Percentiles rank a stretch among this genome's conserved stretches.
Evolutionary conservation across 2,797 vertebrate species (phyloP).

Genomic region (Gymnodraco acuticeps): DNA sequence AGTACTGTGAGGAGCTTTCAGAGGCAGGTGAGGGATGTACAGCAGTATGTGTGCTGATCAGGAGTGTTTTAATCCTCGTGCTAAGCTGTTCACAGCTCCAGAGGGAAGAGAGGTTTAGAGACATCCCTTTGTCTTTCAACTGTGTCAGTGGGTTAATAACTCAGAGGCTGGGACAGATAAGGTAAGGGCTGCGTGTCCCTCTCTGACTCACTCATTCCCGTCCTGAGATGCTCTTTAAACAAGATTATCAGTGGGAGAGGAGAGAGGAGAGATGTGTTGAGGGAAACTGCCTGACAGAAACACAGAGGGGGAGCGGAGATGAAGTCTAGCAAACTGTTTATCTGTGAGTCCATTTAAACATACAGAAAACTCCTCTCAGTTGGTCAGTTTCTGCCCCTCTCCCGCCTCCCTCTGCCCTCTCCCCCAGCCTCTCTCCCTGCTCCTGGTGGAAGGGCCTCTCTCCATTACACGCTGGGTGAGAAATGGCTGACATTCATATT

Average conservation of each 20-base stretch:
- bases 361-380: neutral
- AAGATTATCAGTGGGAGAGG: conserved; percentile 55
- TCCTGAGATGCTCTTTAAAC: conserved; percentile 66
- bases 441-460: conserved; percentile 70
- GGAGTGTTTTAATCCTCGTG: conserved; percentile 43
- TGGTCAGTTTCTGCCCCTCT: conserved; percentile 24
- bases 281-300: neutral
- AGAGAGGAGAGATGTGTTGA: neutral
- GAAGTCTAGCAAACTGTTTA: neutral
- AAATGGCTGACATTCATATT: conserved; percentile 85
- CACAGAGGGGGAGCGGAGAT: neutral
- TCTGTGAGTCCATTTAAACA: conserved; percentile 14
- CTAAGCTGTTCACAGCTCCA: conserved; percentile 53
- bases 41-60: conserved; percentile 9
- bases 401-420: conserved; percentile 13
- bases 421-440: conserved; percentile 37
- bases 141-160: conserved; percentile 82
- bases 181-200: conserved; percentile 58
- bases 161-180: conserved; percentile 49
- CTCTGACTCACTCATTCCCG: conserved; percentile 48
- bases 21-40: conserved; percentile 20
- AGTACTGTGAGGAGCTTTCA: neutral
- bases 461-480: conserved; percentile 79
- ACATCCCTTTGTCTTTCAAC: conserved; percentile 72
- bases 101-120: conserved; percentile 60